phyloP scores from a whole-genome alignment of 2,888 invertebrate species.

The Oscheius sp. region DNA sequence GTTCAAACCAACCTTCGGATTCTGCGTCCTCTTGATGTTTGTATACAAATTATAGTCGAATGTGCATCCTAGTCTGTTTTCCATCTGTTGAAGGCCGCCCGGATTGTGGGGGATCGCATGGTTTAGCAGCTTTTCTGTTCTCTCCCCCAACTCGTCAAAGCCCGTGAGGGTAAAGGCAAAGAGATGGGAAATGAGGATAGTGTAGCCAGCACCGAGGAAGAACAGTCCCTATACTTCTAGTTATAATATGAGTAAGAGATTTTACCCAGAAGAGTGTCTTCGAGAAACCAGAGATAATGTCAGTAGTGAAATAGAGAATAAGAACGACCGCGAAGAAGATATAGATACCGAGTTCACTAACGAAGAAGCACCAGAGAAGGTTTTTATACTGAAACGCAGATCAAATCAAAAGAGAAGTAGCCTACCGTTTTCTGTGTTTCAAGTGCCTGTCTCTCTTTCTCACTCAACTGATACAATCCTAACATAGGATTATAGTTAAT shows the following conservation, averaged over 20 bases:
- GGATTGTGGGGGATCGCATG: constrained; percentile 68
- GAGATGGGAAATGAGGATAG: constrained; percentile 35
- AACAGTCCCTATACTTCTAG: constrained; percentile 49
- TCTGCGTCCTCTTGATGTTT: constrained; percentile 55
- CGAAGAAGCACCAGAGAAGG: constrained; percentile 59
- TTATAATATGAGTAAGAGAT: too few relatives aligned
- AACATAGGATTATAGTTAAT: constrained; percentile 64
- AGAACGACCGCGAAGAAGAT: constrained; percentile 54
- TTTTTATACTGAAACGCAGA: constrained; percentile 63
- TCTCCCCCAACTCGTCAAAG: constrained; percentile 57
- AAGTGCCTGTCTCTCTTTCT: constrained; percentile 57
- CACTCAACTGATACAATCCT: constrained; percentile 60
- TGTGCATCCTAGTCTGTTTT: constrained; percentile 63
- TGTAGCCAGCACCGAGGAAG: constrained; percentile 44
- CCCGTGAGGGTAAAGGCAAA: constrained; percentile 60
- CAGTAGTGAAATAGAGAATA: constrained; percentile 60
- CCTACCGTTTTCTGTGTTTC: constrained; percentile 57
- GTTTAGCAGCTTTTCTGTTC: constrained; percentile 62
- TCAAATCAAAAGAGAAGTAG: neutral
- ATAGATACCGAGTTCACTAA: constrained; percentile 58
- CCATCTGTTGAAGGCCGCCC: constrained; percentile 63
- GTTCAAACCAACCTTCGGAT: constrained; percentile 55
- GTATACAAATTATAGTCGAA: constrained; percentile 66
- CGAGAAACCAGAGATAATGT: constrained; percentile 50
- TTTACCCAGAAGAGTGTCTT: constrained; percentile 63